Conservation (phyloP, 2,888 invertebrate genomes). For the Adelphocoris suturalis region DNA sequence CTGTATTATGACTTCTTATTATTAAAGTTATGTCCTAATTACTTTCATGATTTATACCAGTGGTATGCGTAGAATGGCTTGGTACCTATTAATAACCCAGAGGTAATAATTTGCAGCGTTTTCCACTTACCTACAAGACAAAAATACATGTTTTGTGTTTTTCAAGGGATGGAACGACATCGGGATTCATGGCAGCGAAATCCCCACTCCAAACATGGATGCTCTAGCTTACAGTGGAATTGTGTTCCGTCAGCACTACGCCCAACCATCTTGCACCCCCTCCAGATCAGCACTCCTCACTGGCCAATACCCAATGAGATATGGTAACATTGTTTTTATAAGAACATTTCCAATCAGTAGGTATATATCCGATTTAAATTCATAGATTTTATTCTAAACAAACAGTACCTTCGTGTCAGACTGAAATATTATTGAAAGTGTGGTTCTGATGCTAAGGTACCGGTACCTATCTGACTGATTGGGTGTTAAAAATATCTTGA, state of each 20-base stretch:
- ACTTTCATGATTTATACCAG: too few relatives aligned
- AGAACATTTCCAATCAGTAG: not conserved
- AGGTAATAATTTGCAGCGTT: too few relatives aligned
- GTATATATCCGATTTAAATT: not conserved
- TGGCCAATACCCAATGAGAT: conserved; percentile 91
- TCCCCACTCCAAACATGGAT: conserved; percentile 94
- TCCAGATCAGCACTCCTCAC: conserved; percentile 90
- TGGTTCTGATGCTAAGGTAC: too few relatives aligned
- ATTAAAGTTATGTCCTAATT: too few relatives aligned
- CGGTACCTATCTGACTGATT: too few relatives aligned
- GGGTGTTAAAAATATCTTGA: too few relatives aligned
- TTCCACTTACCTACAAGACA: too few relatives aligned
- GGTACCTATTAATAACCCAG: too few relatives aligned
- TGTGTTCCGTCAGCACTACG: conserved; percentile 91
- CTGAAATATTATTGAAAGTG: too few relatives aligned
- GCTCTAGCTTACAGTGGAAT: conserved; percentile 90
- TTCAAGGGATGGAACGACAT: conserved; percentile 94
- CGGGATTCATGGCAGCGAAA: conserved; percentile 92
- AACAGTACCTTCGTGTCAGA: too few relatives aligned
- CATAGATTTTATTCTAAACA: not conserved
- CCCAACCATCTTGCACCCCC: conserved; percentile 91
- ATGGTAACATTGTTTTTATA: conserved; percentile 80
- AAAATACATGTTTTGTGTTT: not conserved
- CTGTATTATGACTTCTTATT: too few relatives aligned
- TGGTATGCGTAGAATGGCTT: too few relatives aligned